Conservation (phyloP, 1,140 invertebrate genomes). For the Wiebesia pumilae region DNA sequence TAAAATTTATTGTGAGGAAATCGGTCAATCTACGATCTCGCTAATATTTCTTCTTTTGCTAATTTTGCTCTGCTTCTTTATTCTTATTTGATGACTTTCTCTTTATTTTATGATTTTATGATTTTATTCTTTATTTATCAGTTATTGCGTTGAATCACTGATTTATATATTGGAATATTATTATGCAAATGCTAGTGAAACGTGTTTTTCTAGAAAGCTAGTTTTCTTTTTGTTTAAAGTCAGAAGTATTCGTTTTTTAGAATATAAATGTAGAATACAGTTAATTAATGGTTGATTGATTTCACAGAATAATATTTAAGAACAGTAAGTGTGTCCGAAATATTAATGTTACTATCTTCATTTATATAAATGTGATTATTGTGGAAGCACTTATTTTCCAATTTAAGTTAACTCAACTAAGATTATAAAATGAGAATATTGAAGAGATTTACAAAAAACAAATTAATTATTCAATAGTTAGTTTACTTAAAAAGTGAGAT, state of each 20-base stretch:
- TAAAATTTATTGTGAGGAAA: conserved; percentile 12
- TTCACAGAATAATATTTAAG: background rate
- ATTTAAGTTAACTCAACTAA: too few relatives aligned
- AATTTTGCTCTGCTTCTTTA: background rate
- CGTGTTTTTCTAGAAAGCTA: background rate
- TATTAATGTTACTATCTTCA: too few relatives aligned
- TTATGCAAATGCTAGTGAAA: background rate
- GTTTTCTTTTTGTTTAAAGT: background rate
- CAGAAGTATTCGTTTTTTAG: background rate
- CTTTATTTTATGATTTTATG: background rate
- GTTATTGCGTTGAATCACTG: background rate
- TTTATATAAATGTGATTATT: too few relatives aligned
- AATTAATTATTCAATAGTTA: too few relatives aligned
- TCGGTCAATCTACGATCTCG: background rate
- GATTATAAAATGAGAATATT: too few relatives aligned
- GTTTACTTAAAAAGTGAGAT: too few relatives aligned
- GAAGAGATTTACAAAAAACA: too few relatives aligned
- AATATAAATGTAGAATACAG: background rate
- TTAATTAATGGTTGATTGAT: background rate
- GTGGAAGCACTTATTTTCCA: too few relatives aligned
- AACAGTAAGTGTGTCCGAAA: too few relatives aligned
- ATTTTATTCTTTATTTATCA: background rate
- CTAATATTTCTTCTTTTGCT: background rate
- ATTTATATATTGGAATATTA: background rate
- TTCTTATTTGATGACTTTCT: background rate